Conservation (phyloP, 92 coral and sea anemone genomes). For the Parazoanthus atlanticus region DNA sequence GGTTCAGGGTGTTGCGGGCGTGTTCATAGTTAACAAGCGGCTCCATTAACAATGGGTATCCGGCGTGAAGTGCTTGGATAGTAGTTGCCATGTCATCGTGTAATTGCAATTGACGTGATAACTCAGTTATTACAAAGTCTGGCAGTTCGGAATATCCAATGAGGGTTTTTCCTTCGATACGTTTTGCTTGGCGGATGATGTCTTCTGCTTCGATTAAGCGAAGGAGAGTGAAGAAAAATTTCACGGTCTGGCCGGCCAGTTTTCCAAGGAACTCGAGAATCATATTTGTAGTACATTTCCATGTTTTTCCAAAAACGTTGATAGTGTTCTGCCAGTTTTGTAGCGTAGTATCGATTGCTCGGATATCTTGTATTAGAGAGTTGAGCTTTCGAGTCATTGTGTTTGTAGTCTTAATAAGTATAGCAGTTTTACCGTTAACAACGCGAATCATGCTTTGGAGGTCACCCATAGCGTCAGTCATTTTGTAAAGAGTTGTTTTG, state of each 20-base stretch:
- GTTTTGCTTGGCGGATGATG: background rate
- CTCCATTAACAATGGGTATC: background rate
- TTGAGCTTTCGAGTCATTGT: slow-evolving; percentile 41
- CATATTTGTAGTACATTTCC: slow-evolving; percentile 21
- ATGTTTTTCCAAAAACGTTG: background rate
- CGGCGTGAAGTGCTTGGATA: background rate
- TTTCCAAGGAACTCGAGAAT: slow-evolving; percentile 47
- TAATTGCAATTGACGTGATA: background rate
- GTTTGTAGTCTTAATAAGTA: slow-evolving; percentile 26
- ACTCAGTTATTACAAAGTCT: slow-evolving; percentile 16
- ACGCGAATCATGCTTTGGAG: slow-evolving; percentile 6
- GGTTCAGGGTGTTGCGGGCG: background rate
- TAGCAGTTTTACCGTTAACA: slow-evolving; percentile 27
- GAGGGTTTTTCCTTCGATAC: slow-evolving; percentile 1
- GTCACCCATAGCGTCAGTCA: slow-evolving; percentile 4
- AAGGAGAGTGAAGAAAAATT: slow-evolving; percentile 20
- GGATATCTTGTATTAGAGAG: background rate
- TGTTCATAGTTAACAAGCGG: slow-evolving; percentile 1
- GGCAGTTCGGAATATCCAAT: slow-evolving; percentile 4
- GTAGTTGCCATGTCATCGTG: background rate
- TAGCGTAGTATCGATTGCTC: slow-evolving; percentile 35
- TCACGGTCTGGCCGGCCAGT: background rate
- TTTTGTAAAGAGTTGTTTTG: slow-evolving; percentile 8
- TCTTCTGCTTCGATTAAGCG: slow-evolving; percentile 6
- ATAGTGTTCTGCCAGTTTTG: slow-evolving; percentile 25